These are phyloP conservation scores for Tympanoctomys barrerae DNA, from an alignment of 2,797 vertebrate species.

Conservation along the genomic window DNA sequence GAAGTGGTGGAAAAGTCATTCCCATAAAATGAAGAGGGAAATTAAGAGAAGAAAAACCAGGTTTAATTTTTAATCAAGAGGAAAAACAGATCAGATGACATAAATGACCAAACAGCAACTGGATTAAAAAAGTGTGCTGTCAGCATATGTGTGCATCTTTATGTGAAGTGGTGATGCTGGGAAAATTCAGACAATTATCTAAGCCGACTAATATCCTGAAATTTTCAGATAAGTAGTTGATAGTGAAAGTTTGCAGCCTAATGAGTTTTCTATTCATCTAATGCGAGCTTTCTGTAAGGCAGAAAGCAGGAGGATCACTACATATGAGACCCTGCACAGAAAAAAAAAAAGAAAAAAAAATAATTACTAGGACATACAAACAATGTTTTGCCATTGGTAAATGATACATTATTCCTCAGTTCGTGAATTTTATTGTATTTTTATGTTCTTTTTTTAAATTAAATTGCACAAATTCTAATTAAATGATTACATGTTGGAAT, in stretches of 20 bases:
- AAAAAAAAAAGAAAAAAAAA: no score
- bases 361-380: not conserved
- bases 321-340: no score
- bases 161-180: not conserved
- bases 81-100: not conserved
- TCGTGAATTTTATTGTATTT: not conserved
- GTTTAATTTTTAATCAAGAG: not conserved
- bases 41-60: not conserved
- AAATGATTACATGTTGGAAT: not conserved
- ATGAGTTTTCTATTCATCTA: not conserved
- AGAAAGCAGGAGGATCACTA: no score
- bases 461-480: not conserved
- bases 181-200: not conserved
- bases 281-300: not conserved
- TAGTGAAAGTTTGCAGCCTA: not conserved
- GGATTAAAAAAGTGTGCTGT: not conserved
- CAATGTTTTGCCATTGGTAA: not conserved
- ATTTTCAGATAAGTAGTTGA: not conserved
- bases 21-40: not conserved
- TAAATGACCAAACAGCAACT: not conserved
- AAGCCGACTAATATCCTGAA: not conserved
- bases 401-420: not conserved
- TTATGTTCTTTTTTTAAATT: not conserved
- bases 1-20: not conserved
- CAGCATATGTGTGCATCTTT: accelerated